Percentiles rank a stretch among this genome's conserved stretches.
Evolutionary conservation across 2,888 invertebrate genomes (phyloP).

Genomic region (Lysandra bellargus): DNA sequence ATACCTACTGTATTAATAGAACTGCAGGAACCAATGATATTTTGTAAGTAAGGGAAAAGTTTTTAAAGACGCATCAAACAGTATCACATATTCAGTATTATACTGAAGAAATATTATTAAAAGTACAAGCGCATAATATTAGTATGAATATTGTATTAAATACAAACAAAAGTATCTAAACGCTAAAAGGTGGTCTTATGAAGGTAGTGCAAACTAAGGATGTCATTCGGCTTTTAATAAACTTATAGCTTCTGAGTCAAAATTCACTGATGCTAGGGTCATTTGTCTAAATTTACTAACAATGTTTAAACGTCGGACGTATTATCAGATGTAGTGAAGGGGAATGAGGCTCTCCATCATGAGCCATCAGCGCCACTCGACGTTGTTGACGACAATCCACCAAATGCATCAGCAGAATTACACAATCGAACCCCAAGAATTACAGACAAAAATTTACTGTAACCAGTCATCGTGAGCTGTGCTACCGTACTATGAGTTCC

Average conservation of each 20-base stretch:
- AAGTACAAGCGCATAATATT: too few relatives aligned
- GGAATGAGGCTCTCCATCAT: conserved; percentile 59
- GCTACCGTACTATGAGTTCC: conserved; percentile 36
- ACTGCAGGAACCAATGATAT: too few relatives aligned
- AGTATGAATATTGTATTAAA: too few relatives aligned
- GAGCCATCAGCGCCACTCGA: conserved; percentile 66
- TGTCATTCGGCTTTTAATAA: background rate
- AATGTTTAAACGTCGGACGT: conserved; percentile 43
- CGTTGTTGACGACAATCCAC: conserved; percentile 64
- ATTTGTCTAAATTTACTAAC: conserved; percentile 27
- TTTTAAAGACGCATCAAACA: too few relatives aligned
- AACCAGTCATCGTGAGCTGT: conserved; percentile 49
- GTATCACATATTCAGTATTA: too few relatives aligned
- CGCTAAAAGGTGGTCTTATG: too few relatives aligned
- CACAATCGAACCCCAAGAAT: conserved; percentile 61
- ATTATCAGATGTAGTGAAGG: conserved; percentile 47
- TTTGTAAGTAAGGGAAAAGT: too few relatives aligned
- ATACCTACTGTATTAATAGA: background rate
- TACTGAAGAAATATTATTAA: too few relatives aligned
- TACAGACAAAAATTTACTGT: conserved; percentile 59
- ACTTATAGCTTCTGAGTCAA: background rate
- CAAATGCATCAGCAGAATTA: conserved; percentile 76
- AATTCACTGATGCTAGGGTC: background rate
- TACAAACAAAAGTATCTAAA: too few relatives aligned
- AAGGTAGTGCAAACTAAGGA: too few relatives aligned